Percentiles rank a stretch among this genome's conserved stretches.
Evolutionary conservation across 1,140 invertebrate species (phyloP).

Genomic region (Drosophila nigrodunni): DNA sequence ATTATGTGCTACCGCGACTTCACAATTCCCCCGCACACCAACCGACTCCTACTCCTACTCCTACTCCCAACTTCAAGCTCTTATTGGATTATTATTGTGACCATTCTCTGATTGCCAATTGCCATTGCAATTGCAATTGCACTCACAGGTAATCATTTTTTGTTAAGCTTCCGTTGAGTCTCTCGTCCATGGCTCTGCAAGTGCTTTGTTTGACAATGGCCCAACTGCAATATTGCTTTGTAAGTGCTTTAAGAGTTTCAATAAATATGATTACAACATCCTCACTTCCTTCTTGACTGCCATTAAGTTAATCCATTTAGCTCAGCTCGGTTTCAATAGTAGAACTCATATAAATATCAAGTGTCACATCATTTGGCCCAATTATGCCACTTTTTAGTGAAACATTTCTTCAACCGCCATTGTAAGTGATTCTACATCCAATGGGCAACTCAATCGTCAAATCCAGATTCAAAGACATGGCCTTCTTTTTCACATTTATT

Average conservation of each 20-base stretch:
- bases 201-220: neutral
- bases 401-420: too few species aligned
- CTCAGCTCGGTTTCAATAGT: too few species aligned
- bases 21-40: neutral
- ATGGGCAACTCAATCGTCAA: too few species aligned
- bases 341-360: too few species aligned
- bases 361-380: too few species aligned
- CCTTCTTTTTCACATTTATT: too few species aligned
- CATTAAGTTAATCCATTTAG: too few species aligned
- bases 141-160: slow-evolving; percentile 5
- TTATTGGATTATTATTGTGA: slow-evolving; percentile 39
- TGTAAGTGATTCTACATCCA: too few species aligned
- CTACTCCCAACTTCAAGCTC: neutral
- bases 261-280: neutral
- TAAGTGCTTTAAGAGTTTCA: neutral
- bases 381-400: too few species aligned
- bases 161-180: neutral
- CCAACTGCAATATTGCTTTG: neutral
- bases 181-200: neutral
- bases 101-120: slow-evolving; percentile 23
- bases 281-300: neutral
- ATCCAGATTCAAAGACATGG: too few species aligned
- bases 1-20: slow-evolving; percentile 45
- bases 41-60: neutral
- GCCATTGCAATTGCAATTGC: neutral